These are phyloP conservation scores for Tricholauxania praeusta DNA, from an alignment of 2,888 invertebrate genomes.

Conservation along the genomic window DNA sequence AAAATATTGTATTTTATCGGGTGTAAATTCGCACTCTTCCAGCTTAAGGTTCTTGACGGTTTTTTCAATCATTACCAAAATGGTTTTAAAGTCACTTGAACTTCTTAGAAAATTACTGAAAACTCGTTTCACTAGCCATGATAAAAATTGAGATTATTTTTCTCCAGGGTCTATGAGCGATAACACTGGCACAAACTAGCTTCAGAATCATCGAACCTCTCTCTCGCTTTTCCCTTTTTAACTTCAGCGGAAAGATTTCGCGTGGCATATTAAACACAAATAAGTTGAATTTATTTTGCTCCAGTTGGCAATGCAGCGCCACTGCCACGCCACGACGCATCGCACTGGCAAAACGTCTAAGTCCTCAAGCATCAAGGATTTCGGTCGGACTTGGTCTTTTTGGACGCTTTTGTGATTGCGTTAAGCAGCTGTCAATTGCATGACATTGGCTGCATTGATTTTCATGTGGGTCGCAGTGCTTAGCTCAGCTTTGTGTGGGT, in stretches of 20 bases:
- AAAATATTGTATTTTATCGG: too few species aligned
- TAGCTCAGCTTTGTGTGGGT: constrained; percentile 24
- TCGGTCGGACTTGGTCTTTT: neutral
- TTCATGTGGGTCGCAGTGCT: constrained; percentile 15
- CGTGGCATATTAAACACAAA: constrained; percentile 24
- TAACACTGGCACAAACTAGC: neutral
- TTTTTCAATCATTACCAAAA: too few species aligned
- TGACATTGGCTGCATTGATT: neutral
- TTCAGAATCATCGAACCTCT: too few species aligned
- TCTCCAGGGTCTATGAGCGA: too few species aligned
- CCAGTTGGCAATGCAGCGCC: too few species aligned
- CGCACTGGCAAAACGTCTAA: constrained; percentile 4
- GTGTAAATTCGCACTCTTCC: too few species aligned
- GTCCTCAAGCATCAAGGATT: constrained; percentile 13
- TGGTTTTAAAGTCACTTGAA: too few species aligned
- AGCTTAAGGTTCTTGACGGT: too few species aligned
- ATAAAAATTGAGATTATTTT: too few species aligned
- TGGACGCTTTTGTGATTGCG: neutral
- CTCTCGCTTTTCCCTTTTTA: neutral
- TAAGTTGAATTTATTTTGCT: constrained; percentile 11
- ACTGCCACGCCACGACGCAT: neutral
- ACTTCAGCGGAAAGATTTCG: constrained; percentile 15
- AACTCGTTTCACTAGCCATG: too few species aligned
- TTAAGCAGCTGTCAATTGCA: constrained; percentile 20
- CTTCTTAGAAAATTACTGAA: too few species aligned